A percentile compares a stretch with the other conserved stretches of the same genome.
Conservation (phyloP, 2,797 vertebrate species). For the Okamejei kenojei region DNA sequence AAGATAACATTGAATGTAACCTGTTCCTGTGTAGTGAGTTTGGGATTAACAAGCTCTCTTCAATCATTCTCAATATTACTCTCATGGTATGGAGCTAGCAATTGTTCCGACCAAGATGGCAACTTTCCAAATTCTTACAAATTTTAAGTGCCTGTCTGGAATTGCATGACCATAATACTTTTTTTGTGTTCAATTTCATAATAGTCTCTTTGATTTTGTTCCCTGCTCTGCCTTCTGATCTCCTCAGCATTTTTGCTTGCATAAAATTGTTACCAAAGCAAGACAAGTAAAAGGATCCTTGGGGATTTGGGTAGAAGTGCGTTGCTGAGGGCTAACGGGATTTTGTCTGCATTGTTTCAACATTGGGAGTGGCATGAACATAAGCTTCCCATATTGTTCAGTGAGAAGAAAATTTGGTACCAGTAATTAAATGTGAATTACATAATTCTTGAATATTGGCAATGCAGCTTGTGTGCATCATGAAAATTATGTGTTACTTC, state of each 20-base stretch:
- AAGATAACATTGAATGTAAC: not conserved
- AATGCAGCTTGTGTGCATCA: not conserved
- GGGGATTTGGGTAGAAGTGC: not conserved
- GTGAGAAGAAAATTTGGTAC: not conserved
- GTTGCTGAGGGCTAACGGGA: not conserved
- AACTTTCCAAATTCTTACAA: not conserved
- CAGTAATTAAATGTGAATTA: not conserved
- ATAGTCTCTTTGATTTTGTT: not conserved
- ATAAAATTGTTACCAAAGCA: not conserved
- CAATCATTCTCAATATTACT: not conserved
- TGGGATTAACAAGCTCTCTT: not conserved
- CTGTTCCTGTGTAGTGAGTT: not conserved
- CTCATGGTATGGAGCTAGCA: not conserved
- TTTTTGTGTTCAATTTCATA: not conserved
- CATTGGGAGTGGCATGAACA: not conserved
- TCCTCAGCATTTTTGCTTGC: not conserved
- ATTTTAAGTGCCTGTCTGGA: not conserved
- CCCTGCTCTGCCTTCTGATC: not conserved
- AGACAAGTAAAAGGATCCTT: not conserved
- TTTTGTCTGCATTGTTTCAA: not conserved
- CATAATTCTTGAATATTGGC: not conserved
- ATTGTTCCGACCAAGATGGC: not conserved
- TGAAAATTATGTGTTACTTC: not conserved
- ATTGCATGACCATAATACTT: conserved; percentile 1
- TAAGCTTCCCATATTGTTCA: not conserved